A percentile compares a stretch with the other conserved stretches of the same genome.
These are phyloP conservation scores for Amphipyra berbera DNA, from an alignment of 2,888 invertebrate genomes.

Conservation along the genomic window DNA sequence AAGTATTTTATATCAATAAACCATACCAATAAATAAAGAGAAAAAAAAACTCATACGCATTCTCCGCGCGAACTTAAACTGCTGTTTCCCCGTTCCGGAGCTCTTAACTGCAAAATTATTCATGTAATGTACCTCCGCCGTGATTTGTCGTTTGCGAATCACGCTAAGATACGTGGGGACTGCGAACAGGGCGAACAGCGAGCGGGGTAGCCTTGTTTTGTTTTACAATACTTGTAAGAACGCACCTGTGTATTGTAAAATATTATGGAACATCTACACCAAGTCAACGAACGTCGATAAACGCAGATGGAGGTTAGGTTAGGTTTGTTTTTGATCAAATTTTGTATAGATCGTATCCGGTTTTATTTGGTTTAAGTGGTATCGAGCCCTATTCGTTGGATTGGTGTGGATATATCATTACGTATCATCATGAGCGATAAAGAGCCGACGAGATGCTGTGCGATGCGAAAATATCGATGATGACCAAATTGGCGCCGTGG, in stretches of 20 bases:
- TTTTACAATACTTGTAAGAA: slow-evolving; percentile 30
- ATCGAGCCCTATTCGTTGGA: too few species aligned
- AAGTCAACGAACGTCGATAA: too few species aligned
- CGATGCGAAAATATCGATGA: too few species aligned
- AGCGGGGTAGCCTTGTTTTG: slow-evolving; percentile 26
- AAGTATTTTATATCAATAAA: slow-evolving; percentile 36
- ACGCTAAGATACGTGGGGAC: slow-evolving; percentile 31
- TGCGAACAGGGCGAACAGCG: slow-evolving; percentile 7
- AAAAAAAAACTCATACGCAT: slow-evolving; percentile 23
- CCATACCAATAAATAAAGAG: slow-evolving; percentile 29
- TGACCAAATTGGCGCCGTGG: too few species aligned
- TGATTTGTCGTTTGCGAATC: slow-evolving; percentile 57
- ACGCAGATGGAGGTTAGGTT: too few species aligned
- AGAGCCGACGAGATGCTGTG: too few species aligned
- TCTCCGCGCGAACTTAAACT: slow-evolving; percentile 39
- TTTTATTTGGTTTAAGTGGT: too few species aligned
- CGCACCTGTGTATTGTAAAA: slow-evolving; percentile 7
- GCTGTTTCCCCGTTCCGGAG: slow-evolving; percentile 26
- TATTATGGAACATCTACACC: too few species aligned
- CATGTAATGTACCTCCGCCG: slow-evolving; percentile 46
- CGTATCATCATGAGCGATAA: too few species aligned
- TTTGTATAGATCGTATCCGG: too few species aligned
- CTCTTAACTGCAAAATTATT: slow-evolving; percentile 58
- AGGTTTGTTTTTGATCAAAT: too few species aligned
- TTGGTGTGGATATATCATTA: too few species aligned